Percentiles rank a stretch among this genome's conserved stretches.
phyloP scores from a whole-genome alignment of 2,888 invertebrate genomes.

The Hyalella azteca region DNA sequence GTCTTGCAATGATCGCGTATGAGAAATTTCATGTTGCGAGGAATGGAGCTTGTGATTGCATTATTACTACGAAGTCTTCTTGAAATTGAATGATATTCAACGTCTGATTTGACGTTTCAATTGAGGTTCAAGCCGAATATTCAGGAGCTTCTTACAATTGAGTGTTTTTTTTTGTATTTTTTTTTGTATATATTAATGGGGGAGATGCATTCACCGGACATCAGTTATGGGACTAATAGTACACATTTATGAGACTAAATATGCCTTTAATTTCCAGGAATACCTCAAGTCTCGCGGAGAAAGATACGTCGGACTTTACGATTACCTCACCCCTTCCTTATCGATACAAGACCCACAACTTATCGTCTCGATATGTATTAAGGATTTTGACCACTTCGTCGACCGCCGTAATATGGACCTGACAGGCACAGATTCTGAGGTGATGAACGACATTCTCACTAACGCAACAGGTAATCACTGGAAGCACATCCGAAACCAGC shows the following conservation, averaged over 20 bases:
- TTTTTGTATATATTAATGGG: background rate
- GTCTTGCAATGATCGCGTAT: background rate
- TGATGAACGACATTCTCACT: constrained; percentile 27
- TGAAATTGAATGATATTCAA: background rate
- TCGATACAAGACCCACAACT: constrained; percentile 43
- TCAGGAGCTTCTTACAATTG: too few species aligned
- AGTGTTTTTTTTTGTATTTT: background rate
- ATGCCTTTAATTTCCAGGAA: background rate
- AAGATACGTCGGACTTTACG: constrained; percentile 33
- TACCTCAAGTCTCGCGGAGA: background rate
- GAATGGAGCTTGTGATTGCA: too few species aligned
- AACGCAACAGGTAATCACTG: constrained; percentile 67
- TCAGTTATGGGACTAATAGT: background rate
- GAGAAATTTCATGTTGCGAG: too few species aligned
- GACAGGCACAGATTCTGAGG: constrained; percentile 9
- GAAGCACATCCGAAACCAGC: constrained; percentile 70
- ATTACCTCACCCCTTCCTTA: background rate
- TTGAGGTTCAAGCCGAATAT: background rate
- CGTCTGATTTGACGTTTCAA: background rate
- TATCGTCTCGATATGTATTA: constrained; percentile 38
- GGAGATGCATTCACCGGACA: too few species aligned
- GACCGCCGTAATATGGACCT: constrained; percentile 38
- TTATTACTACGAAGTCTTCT: background rate
- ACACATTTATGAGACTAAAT: background rate
- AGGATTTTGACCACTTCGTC: constrained; percentile 51